Evolutionary conservation across 2,797 vertebrate genomes (phyloP), one percentile per base, ranked within the genome.

Genomic region (Micromesistius poutassou): DNA sequence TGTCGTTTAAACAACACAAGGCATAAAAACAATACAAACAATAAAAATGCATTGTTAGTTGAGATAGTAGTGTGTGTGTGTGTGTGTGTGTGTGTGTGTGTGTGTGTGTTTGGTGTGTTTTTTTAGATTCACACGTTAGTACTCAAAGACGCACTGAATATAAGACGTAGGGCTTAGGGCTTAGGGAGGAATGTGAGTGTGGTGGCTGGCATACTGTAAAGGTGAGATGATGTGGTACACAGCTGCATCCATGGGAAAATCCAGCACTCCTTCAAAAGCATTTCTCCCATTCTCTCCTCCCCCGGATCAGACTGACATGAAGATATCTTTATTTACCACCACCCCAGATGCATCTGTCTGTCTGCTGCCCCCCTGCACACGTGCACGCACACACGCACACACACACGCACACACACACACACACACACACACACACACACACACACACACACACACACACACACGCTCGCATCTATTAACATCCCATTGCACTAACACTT

Each of bases 221-320:
- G n/a, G 22, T n/a, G 5, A 62, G 25, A 7, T 8, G 55, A 62
- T n/a, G 55, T 14, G 22, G 22, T 62, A 8, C 55, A 62, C 55
- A 62, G 22, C 55, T 62, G 55, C 9, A 10, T n/a, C 55, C n/a
- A 62, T 62, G 55, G n/a, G 55, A 62, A 62, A 22, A 62, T 25
- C 9, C 6, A 25, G 55, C 55, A n/a, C 8, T 8, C 46, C 19
- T 19, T 55, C 46, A 55, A 22, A 22, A 19, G 46, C 46, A 55
- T 55, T 19, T 19, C 46, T 55, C 46, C 46, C 5, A 4, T 13
- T 42, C 46, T 50, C 55, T 8, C 55, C 55, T 7, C 55, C 55
- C 55, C 55, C 55, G n/a, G 55, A 62, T 62, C n/a, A 62, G 55
- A 62, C 55, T 62, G 55, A 62, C 55, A 62, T n/a, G 6, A 62